Percentiles rank a stretch among this genome's conserved stretches.
phyloP scores from a whole-genome alignment of 2,797 vertebrate genomes.

The Simalia tracyae region DNA sequence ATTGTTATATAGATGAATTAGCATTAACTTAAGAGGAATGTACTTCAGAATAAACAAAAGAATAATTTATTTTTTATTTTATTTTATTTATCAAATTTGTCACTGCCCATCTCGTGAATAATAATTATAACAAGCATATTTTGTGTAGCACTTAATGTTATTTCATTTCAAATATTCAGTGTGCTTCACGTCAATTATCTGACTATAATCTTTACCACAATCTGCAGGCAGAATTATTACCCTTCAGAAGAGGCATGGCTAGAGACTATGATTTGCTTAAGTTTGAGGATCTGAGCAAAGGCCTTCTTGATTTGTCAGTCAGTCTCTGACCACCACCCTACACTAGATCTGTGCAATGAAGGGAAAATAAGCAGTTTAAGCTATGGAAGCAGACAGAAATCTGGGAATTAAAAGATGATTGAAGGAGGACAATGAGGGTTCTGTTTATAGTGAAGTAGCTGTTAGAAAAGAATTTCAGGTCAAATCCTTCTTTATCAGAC shows the following conservation, averaged over 20 bases:
- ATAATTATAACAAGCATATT: not conserved
- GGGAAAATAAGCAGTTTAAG: not conserved
- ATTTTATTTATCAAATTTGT: too few species aligned
- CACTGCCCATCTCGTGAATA: not conserved
- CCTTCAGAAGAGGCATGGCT: not conserved
- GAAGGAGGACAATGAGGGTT: not conserved
- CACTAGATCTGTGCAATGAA: not conserved
- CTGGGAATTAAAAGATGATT: not conserved
- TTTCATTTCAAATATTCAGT: not conserved
- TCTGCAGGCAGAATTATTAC: not conserved
- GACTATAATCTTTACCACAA: not conserved
- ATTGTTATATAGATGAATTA: not conserved
- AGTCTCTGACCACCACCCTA: not conserved
- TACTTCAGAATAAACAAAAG: not conserved
- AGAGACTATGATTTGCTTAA: not conserved
- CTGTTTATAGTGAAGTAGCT: not conserved
- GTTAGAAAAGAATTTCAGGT: not conserved
- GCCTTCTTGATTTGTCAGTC: not conserved
- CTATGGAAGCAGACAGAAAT: too few species aligned
- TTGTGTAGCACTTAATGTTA: not conserved
- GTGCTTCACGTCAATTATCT: not conserved
- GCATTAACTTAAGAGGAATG: not conserved
- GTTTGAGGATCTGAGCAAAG: not conserved
- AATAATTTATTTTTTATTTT: not conserved
- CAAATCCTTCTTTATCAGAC: not conserved